Conservation (phyloP, 2,113 vertebrate genomes). For the Toxotes chatareus region DNA sequence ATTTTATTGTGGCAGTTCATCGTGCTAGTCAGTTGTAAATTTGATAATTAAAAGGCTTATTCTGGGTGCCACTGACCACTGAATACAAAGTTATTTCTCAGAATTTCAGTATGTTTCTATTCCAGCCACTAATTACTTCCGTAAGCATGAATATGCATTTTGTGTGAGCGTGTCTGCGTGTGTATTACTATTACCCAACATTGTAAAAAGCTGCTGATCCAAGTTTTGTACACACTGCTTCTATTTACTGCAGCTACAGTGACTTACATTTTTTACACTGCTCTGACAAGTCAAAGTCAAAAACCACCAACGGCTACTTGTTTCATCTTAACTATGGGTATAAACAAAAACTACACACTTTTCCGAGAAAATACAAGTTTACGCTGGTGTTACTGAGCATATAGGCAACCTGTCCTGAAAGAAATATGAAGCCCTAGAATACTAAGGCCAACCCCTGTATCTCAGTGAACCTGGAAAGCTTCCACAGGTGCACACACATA, state of each 20-base stretch:
- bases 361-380: not conserved
- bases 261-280: not conserved
- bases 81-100: not conserved
- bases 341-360: slow-evolving; percentile 1
- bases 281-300: not conserved
- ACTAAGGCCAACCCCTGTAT: not conserved
- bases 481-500: not conserved
- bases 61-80: not conserved
- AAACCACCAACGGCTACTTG: not conserved
- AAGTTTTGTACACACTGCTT: slow-evolving; percentile 43
- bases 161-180: not conserved
- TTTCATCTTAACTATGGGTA: not conserved
- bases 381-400: not conserved
- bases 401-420: not conserved
- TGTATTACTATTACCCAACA: slow-evolving; percentile 7
- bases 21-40: not conserved
- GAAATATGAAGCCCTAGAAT: slow-evolving; percentile 27
- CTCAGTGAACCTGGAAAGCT: slow-evolving; percentile 48
- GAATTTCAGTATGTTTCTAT: slow-evolving; percentile 11
- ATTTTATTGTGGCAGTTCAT: not conserved
- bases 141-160: not conserved
- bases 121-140: slow-evolving; percentile 18
- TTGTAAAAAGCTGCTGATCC: slow-evolving; percentile 1
- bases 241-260: slow-evolving; percentile 17
- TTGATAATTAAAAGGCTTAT: not conserved